A percentile compares a stretch with the other conserved stretches of the same genome.
Conservation (phyloP, 2,113 vertebrate species). For the Sinocyclocheilus rhinocerous region DNA sequence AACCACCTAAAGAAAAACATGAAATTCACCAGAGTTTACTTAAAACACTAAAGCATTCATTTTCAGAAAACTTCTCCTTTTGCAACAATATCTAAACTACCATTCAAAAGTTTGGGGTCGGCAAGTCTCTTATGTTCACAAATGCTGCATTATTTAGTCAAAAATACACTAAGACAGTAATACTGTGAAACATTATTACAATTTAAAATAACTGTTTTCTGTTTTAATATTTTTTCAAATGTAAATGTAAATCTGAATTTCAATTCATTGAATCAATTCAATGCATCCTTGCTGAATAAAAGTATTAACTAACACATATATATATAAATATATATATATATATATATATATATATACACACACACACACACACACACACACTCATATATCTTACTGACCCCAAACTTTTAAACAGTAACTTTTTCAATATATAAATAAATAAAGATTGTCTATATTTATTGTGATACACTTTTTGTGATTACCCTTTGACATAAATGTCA, state of each 20-base stretch:
- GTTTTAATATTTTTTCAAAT: too few relatives aligned
- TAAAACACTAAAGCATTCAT: neutral
- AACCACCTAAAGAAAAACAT: slow-evolving; percentile 82
- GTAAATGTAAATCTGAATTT: too few relatives aligned
- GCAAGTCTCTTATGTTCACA: neutral
- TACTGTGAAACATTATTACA: too few relatives aligned
- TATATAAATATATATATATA: too few relatives aligned
- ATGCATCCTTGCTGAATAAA: too few relatives aligned
- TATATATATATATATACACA: too few relatives aligned
- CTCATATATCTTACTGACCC: neutral
- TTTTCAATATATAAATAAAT: neutral
- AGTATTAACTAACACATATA: too few relatives aligned
- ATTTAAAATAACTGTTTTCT: too few relatives aligned
- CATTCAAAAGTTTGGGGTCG: neutral
- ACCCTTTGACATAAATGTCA: slow-evolving; percentile 96
- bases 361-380: too few relatives aligned
- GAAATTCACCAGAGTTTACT: neutral
- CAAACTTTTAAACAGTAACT: neutral
- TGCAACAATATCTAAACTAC: neutral
- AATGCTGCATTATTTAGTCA: neutral
- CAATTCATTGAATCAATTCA: too few relatives aligned
- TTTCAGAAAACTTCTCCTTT: neutral
- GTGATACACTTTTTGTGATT: slow-evolving; percentile 16
- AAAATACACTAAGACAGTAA: too few relatives aligned
- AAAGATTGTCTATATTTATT: too few relatives aligned